Base-by-base conservation (phyloP, 2,888 invertebrate genomes). In the Thyatira batis region DNA sequence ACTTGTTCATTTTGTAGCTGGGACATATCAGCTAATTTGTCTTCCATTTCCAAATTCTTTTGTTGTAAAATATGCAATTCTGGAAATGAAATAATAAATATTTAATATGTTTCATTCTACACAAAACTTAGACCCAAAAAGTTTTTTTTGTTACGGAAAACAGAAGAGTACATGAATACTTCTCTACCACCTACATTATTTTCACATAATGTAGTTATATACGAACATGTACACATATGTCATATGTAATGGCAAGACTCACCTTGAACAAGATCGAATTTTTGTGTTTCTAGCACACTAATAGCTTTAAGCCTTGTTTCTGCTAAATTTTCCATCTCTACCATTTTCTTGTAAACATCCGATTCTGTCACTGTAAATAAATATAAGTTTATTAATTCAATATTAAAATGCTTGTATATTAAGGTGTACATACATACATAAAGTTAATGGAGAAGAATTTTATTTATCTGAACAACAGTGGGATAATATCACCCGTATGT, bases 1-100 rank as follows among this genome's bases (percentile, higher is more conserved):
- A 97, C 96, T 75, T 95, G 94, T 52, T 93, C 93, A 83, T 92
- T 94, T 81, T 95, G 94, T 4, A 94, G 85, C 65, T 94, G 93
- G 46, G 94, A 92, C 54, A 94, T 92, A 65, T 94, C 94, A 30
- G 93, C 92, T 52, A 94, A 76, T 77, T 93, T 93, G 64, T 93
- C 93, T 71, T 94, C 94, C 60, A 95, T 90, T 44, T 92, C 89
- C 52, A 93, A 89, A 65, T 95, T 87, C 69, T 95, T 94, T 61
- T 93, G 94, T 80, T 95, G 94, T 25, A 93, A 80, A 17, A 86
- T 78, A 64, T 93, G 88, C 53, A 94, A 80, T 67, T 94, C 93
- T 92, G 75, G 54, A 92, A 90, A 23, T 23, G 23, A 23, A 27
- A 45, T 21, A 45, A 45, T 20, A 21, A 21, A n/a, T 55, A 52